Conservation (phyloP, 2,113 vertebrate species). For the Chaetorhynchus papuensis region DNA sequence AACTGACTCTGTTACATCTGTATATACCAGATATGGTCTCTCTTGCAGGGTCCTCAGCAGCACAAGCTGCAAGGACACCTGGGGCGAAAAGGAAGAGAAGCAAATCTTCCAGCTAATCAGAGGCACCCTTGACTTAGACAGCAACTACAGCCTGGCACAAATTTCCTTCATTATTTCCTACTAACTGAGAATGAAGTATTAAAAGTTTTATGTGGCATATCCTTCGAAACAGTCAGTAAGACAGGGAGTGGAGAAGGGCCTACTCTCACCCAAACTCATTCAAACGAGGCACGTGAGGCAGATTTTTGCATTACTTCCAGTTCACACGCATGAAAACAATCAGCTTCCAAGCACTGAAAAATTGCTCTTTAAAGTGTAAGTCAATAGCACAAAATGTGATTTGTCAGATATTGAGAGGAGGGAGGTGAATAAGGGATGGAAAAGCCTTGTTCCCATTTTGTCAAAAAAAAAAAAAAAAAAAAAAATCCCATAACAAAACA, state of each 20-base stretch:
- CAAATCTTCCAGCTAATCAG: neutral
- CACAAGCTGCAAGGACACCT: neutral
- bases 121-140: neutral
- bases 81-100: neutral
- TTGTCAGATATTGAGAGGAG: neutral
- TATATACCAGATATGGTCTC: neutral
- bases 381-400: neutral
- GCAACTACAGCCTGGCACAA: neutral
- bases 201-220: neutral
- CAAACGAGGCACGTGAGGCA: neutral
- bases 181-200: neutral
- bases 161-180: neutral
- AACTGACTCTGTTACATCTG: neutral
- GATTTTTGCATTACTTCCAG: neutral
- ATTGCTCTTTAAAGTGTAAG: neutral
- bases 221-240: neutral
- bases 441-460: neutral
- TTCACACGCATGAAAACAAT: neutral
- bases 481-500: neutral
- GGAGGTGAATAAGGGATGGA: neutral
- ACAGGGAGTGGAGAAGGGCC: neutral
- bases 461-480: neutral
- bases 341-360: neutral
- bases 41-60: neutral
- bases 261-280: neutral